These are phyloP conservation scores for Syngnathus floridae DNA, from an alignment of 2,113 vertebrate species.

Conservation along the genomic window DNA sequence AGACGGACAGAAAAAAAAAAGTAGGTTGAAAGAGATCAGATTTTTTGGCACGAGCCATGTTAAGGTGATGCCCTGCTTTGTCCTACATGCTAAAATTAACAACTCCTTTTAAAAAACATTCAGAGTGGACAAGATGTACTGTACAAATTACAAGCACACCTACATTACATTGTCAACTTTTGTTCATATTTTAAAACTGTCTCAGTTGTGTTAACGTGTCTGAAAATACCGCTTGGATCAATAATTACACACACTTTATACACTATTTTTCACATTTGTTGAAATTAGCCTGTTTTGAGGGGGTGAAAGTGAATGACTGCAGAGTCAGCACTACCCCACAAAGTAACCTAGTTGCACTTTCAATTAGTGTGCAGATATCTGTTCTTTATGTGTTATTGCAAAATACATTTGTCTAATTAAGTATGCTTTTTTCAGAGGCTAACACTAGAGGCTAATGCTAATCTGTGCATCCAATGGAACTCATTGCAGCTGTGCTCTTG, in stretches of 20 bases:
- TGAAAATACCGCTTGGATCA: neutral
- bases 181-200: neutral
- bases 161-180: neutral
- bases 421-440: too few species aligned
- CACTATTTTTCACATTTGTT: neutral
- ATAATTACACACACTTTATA: neutral
- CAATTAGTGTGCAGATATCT: too few species aligned
- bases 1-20: slow-evolving; percentile 34
- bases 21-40: slow-evolving; percentile 39
- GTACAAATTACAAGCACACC: neutral
- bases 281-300: neutral
- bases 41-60: slow-evolving; percentile 41
- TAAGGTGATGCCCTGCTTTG: slow-evolving; percentile 52
- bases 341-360: too few species aligned
- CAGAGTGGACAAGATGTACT: slow-evolving; percentile 16
- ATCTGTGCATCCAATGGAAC: too few species aligned
- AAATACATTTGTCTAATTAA: too few species aligned
- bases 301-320: too few species aligned
- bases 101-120: slow-evolving; percentile 33
- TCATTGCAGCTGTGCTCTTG: too few species aligned
- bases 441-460: too few species aligned
- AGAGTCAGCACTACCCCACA: too few species aligned
- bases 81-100: slow-evolving; percentile 65
- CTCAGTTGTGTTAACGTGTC: neutral
- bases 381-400: too few species aligned